Percentiles rank a stretch among this genome's conserved stretches.
Evolutionary conservation across 2,113 vertebrate genomes (phyloP).

Genomic region (Andinoacara biseriatus): DNA sequence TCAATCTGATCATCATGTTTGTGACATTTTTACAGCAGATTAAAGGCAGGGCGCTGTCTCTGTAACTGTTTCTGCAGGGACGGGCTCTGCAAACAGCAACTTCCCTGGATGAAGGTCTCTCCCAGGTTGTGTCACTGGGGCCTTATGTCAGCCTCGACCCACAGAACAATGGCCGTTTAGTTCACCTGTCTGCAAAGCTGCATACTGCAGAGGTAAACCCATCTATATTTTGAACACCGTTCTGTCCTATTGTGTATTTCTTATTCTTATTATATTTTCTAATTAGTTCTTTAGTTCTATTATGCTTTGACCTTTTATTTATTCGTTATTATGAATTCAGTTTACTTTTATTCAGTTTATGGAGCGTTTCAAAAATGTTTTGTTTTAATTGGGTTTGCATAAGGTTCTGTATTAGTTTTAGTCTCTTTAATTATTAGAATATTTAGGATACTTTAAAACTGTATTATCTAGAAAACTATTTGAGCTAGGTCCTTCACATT

Average conservation of each 20-base stretch:
- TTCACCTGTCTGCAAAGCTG: slow-evolving; percentile 87
- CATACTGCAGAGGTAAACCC: slow-evolving; percentile 85
- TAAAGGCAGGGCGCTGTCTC: neutral
- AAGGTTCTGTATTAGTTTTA: neutral
- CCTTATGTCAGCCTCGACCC: slow-evolving; percentile 77
- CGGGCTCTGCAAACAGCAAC: slow-evolving; percentile 85
- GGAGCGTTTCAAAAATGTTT: neutral
- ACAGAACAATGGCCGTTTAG: slow-evolving; percentile 85
- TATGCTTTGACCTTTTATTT: no score
- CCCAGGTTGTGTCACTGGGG: slow-evolving; percentile 84
- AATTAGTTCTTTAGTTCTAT: neutral
- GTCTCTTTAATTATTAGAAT: neutral
- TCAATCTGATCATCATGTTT: neutral
- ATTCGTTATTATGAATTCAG: no score
- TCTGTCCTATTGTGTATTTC: neutral
- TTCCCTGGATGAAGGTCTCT: slow-evolving; percentile 90
- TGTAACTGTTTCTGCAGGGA: slow-evolving; percentile 78
- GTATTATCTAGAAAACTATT: no score
- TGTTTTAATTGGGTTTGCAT: no score
- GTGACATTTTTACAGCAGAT: neutral
- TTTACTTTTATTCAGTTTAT: neutral
- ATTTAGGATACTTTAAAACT: no score
- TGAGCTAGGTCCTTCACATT: no score
- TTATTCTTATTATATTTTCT: no score
- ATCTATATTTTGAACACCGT: neutral